Evolutionary conservation across 1,140 invertebrate species (phyloP).

Genomic region (Cherax destructor): DNA sequence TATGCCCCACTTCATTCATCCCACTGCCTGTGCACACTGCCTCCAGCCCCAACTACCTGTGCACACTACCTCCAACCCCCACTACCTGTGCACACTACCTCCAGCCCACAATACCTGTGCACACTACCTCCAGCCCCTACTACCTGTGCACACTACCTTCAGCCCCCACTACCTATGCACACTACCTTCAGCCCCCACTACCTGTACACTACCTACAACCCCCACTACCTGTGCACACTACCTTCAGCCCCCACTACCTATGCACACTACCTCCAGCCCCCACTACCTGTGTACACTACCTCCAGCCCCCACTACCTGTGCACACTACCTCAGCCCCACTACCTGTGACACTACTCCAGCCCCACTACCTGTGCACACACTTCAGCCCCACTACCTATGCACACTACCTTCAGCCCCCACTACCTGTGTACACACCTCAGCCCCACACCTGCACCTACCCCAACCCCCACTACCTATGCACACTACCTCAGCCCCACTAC

Average conservation of each 20-base stretch:
- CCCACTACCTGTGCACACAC: neutral
- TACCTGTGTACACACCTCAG: no score
- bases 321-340: neutral
- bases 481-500: no score
- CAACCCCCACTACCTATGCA: neutral
- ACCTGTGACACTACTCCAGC: neutral
- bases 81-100: no score
- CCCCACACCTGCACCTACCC: no score
- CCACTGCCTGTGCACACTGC: neutral
- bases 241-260: neutral
- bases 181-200: neutral
- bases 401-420: no score
- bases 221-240: neutral
- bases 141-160: neutral
- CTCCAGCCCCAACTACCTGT: neutral
- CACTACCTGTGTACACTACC: no score
- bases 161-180: neutral
- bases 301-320: neutral
- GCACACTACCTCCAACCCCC: neutral
- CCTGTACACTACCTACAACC: neutral
- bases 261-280: neutral
- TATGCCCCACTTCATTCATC: neutral
- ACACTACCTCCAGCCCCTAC: no score
- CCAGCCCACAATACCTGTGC: no score
- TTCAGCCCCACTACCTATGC: neutral